Percentiles rank a stretch among this genome's conserved stretches.
phyloP scores from a whole-genome alignment of 2,888 invertebrate species.

The Spialia ferax region DNA sequence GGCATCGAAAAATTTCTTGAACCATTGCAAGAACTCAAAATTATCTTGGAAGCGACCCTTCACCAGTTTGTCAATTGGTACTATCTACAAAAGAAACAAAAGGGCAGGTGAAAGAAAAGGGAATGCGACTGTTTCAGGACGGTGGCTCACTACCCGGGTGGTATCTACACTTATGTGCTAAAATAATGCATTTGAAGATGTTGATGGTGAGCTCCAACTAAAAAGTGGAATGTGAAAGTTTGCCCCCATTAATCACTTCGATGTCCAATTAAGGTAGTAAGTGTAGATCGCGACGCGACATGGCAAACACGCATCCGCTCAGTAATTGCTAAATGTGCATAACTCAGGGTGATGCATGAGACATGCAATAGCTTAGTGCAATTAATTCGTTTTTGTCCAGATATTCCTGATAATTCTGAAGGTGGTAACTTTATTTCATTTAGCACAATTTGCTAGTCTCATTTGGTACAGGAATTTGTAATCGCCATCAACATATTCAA shows the following conservation, averaged over 20 bases:
- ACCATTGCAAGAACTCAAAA: slow-evolving; percentile 99
- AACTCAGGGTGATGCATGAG: neutral
- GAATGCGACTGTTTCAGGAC: slow-evolving; percentile 57
- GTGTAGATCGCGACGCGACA: neutral
- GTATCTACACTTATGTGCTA: slow-evolving; percentile 39
- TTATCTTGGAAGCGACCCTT: slow-evolving; percentile 99
- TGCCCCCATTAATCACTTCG: slow-evolving; percentile 14
- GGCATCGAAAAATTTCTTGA: slow-evolving; percentile 99
- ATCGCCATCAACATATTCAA: slow-evolving; percentile 24
- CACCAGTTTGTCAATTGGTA: slow-evolving; percentile 99
- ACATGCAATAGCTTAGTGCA: neutral
- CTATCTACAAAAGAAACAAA: slow-evolving; percentile 91
- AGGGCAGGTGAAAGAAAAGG: slow-evolving; percentile 69
- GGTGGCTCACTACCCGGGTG: slow-evolving; percentile 60
- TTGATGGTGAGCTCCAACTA: slow-evolving; percentile 8
- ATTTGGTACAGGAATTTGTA: neutral
- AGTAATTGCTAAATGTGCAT: slow-evolving; percentile 12
- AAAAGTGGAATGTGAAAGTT: slow-evolving; percentile 3
- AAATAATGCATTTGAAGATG: slow-evolving; percentile 56
- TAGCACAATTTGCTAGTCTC: neutral
- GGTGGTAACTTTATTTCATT: neutral
- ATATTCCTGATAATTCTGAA: neutral
- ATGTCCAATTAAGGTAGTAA: slow-evolving; percentile 11
- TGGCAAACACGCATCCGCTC: slow-evolving; percentile 3
- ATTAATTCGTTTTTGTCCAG: neutral